Evolutionary conservation across 2,888 invertebrate genomes (phyloP).

Genomic region (Drosophila buzzatii): DNA sequence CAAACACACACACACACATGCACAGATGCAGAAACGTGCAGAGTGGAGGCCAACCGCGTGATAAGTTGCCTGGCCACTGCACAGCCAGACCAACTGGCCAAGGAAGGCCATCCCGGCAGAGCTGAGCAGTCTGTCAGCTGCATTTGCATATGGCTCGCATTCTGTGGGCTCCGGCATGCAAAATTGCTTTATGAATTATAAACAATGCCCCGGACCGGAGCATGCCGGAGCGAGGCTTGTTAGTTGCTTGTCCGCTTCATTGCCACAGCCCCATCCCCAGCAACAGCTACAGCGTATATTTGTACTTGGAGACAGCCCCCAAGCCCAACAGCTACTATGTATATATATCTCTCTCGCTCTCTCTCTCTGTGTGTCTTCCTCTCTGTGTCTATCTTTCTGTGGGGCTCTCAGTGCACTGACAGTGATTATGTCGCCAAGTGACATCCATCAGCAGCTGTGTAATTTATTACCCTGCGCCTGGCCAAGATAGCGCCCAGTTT

Average conservation of each 20-base stretch:
- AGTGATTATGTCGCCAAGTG: constrained; percentile 75
- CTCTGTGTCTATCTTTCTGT: constrained; percentile 10
- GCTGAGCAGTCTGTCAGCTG: constrained; percentile 45
- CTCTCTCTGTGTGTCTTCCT: not conserved
- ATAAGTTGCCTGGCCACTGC: constrained; percentile 60
- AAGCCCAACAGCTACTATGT: not conserved
- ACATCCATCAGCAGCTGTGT: constrained; percentile 72
- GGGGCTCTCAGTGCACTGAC: constrained; percentile 62
- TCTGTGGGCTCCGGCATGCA: constrained; percentile 55
- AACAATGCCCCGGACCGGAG: constrained; percentile 50
- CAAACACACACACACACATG: constrained; percentile 36
- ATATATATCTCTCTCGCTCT: not conserved
- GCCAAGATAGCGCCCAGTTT: constrained; percentile 58
- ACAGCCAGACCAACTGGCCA: constrained; percentile 14
- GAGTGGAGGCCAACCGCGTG: constrained; percentile 48
- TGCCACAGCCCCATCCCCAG: constrained; percentile 14
- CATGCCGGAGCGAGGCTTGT: constrained; percentile 51
- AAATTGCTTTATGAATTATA: constrained; percentile 75
- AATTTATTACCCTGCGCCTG: constrained; percentile 61
- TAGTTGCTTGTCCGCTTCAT: constrained; percentile 59
- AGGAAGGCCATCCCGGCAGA: constrained; percentile 12
- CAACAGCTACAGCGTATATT: constrained; percentile 30
- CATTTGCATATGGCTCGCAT: constrained; percentile 71
- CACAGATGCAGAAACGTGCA: constrained; percentile 10
- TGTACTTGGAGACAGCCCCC: constrained; percentile 39